Base-by-base conservation (phyloP, 2,113 vertebrate species). In the Rousettus leschenaultii region DNA sequence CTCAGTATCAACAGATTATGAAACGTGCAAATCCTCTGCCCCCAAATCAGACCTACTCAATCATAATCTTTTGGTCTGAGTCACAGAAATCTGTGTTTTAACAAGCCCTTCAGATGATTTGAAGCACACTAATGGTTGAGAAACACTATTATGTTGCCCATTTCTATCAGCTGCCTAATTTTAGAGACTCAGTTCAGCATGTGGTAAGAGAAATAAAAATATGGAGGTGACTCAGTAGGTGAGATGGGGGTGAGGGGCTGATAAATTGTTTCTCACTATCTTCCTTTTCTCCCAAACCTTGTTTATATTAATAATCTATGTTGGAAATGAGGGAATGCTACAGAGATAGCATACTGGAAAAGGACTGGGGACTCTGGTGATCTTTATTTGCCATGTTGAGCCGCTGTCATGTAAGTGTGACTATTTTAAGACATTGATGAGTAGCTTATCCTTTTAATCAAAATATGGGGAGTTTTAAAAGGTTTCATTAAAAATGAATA, bases 401-500 rank as follows among this genome's bases (percentile, higher is more conserved):
- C 9, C 30, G 73, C 3, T 74, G 43, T 87, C 33, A 4, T 45
- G 22, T 15, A 35, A 66, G 38, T 16, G 12, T 35, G 35, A 22
- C 21, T 82, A 35, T 89, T 93, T 96, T 55, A 79, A 91, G 53
- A 84, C 61, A 33, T 33, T 40, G 75, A 66, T 35, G 18, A 86
- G 57, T 71, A 45, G 33, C 73, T 95, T 84, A 80, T 45, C n/a
- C 33, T 88, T 93, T 96, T 63, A 63, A 96, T 96, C 78, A 95
- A 89, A 95, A 78, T 93, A 65, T 28, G 33, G 28, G 18, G 68
- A 78, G n/a, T 59, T 95, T 97, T 48, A 63, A 96, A 92, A 65
- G 26, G 12, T 93, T 93, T 86, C 59, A 33, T 95, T 94, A 94
- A 85, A 92, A 95, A 79, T 89, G 70, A 89, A 43, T 90, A 80